Evolutionary conservation across 2,797 vertebrate genomes (phyloP).

Genomic region (Fistularia commersonii): DNA sequence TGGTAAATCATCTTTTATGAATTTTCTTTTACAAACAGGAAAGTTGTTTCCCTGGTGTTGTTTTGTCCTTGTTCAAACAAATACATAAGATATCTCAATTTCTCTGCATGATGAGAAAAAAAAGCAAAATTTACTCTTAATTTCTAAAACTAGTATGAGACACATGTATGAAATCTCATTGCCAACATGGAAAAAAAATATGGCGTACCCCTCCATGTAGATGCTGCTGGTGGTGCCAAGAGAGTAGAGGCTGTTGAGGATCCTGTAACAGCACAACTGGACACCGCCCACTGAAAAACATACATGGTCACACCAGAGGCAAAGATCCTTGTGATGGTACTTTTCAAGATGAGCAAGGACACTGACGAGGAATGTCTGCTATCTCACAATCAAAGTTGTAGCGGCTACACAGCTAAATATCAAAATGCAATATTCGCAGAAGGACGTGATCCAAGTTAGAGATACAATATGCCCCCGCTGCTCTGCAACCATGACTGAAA

Average conservation of each 20-base stretch:
- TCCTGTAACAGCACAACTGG: conserved; percentile 89
- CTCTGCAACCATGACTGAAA: conserved; percentile 24
- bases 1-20: too few relatives aligned
- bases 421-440: conserved; percentile 21
- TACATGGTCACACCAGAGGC: conserved; percentile 19
- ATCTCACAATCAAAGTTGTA: conserved; percentile 8
- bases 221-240: conserved; percentile 87
- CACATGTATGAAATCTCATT: too few relatives aligned
- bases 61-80: too few relatives aligned
- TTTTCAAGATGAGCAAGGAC: conserved; percentile 8
- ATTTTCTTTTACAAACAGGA: too few relatives aligned
- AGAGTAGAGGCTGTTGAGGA: conserved; percentile 86
- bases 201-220: conserved; percentile 85
- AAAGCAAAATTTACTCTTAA: too few relatives aligned
- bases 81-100: too few relatives aligned
- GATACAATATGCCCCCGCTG: conserved; percentile 38
- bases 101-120: too few relatives aligned
- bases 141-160: too few relatives aligned
- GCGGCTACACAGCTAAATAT: conserved; percentile 25
- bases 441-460: conserved; percentile 26
- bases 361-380: not conserved
- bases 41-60: too few relatives aligned
- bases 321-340: conserved; percentile 4
- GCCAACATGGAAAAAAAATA: not conserved
- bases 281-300: conserved; percentile 82